Conservation (phyloP, 2,888 invertebrate species). For the Metacarcinus magister region DNA sequence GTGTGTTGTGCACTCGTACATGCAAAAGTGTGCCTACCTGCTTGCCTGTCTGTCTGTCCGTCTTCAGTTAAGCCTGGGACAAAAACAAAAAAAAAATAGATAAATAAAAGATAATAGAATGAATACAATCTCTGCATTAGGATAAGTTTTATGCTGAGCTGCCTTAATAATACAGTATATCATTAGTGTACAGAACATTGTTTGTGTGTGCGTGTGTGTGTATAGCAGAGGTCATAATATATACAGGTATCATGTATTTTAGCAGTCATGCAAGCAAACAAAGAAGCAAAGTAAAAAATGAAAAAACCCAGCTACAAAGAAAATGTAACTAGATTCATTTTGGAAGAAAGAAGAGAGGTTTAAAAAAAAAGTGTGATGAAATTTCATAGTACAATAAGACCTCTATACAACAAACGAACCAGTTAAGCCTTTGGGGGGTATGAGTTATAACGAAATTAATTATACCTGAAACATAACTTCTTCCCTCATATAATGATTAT, state of each 20-base stretch:
- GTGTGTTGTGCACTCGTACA: background rate
- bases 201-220: background rate
- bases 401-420: too few species aligned
- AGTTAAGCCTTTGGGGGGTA: too few species aligned
- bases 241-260: background rate
- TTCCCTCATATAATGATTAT: too few species aligned
- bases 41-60: background rate
- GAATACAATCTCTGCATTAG: background rate
- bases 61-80: background rate
- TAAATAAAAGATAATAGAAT: background rate
- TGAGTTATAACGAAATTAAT: too few species aligned
- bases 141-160: constrained; percentile 8
- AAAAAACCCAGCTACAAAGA: background rate
- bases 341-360: background rate
- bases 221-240: background rate
- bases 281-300: background rate
- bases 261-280: background rate
- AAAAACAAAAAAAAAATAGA: background rate
- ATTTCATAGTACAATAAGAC: background rate
- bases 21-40: background rate
- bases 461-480: too few species aligned
- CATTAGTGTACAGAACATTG: background rate
- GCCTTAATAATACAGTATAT: background rate
- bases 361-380: background rate
- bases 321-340: background rate